phyloP scores from a whole-genome alignment of 2,113 vertebrate species.

The Proterorhinus semilunaris region DNA sequence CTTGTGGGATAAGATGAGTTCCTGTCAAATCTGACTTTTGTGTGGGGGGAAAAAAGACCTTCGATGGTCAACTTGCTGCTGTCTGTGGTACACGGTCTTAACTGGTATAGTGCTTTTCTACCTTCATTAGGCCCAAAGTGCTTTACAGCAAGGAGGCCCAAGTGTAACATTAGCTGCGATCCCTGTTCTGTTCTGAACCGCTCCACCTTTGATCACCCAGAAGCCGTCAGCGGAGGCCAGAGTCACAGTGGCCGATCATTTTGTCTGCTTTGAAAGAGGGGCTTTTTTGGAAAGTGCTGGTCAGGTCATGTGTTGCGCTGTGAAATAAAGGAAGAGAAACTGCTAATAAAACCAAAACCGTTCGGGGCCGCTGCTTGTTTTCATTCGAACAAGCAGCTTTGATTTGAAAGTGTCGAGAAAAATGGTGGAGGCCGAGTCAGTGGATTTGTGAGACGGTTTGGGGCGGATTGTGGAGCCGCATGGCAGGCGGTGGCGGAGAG shows the following conservation, averaged over 20 bases:
- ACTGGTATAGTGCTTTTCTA: no score
- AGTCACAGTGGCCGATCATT: constrained; percentile 27
- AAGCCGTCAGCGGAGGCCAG: constrained; percentile 61
- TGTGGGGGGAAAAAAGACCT: no score
- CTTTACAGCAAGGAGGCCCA: no score
- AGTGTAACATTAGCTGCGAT: no score
- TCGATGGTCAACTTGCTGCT: no score
- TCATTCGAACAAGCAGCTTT: background rate
- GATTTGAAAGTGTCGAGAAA: background rate
- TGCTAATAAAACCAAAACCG: constrained; percentile 28
- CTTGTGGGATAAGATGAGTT: no score
- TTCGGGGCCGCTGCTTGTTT: background rate
- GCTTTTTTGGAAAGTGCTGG: constrained; percentile 72
- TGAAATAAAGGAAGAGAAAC: constrained; percentile 52
- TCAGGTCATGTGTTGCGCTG: constrained; percentile 66
- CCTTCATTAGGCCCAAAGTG: no score
- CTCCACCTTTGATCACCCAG: constrained; percentile 40
- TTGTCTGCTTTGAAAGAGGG: constrained; percentile 58
- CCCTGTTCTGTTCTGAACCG: background rate
- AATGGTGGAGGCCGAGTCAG: constrained; percentile 21
- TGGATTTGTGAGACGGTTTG: constrained; percentile 8
- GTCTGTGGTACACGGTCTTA: no score
- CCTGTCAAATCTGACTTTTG: no score
- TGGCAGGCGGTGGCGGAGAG: constrained; percentile 62
- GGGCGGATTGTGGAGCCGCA: constrained; percentile 28